These are phyloP conservation scores for Cactoblastis cactorum DNA, from an alignment of 2,888 invertebrate species.

Conservation along the genomic window DNA sequence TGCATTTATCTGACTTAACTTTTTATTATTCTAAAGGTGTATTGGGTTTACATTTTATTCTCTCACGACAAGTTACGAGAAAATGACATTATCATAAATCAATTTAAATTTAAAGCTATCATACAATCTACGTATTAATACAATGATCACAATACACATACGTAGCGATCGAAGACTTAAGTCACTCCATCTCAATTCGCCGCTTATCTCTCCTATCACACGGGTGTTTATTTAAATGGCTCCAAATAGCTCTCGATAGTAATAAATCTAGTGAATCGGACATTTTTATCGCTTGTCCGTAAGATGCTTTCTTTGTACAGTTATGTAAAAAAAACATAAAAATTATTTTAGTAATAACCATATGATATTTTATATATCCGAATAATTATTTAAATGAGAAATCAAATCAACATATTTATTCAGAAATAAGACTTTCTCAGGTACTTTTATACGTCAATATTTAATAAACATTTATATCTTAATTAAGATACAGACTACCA, in stretches of 20 bases:
- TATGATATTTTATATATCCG: no score
- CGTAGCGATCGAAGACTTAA: conserved; percentile 30
- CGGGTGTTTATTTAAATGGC: conserved; percentile 61
- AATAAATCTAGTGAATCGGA: conserved; percentile 58
- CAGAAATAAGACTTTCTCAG: no score
- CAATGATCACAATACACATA: conserved; percentile 46
- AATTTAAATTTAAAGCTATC: conserved; percentile 45
- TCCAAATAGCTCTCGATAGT: conserved; percentile 54
- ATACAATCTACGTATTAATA: conserved; percentile 49
- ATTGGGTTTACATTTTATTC: background rate
- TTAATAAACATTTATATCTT: no score
- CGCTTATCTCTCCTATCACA: conserved; percentile 45
- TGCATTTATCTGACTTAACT: no score
- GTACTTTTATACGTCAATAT: no score
- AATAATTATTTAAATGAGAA: no score
- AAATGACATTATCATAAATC: conserved; percentile 39
- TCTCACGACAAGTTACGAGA: background rate
- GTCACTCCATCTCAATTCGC: conserved; percentile 34
- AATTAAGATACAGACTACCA: no score
- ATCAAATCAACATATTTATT: no score
- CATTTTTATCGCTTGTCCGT: conserved; percentile 52
- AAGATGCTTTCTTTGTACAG: conserved; percentile 2
- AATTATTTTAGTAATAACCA: no score
- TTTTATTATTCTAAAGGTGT: background rate
- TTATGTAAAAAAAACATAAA: background rate